Conservation (phyloP, 2,888 invertebrate genomes). For the Vannuccia rotundouncinata region DNA sequence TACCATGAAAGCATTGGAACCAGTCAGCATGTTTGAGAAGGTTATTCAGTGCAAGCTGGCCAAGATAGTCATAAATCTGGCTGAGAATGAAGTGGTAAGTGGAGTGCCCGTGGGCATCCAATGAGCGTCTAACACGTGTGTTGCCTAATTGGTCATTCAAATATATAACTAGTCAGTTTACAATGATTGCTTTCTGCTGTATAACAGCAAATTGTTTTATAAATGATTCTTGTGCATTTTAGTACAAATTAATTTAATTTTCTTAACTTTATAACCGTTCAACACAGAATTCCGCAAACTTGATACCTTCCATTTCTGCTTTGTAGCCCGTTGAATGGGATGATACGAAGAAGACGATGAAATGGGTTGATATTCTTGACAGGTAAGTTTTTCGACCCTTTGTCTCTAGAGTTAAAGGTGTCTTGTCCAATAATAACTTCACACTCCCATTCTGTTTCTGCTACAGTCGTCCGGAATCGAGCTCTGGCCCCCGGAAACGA, state of each 20-base stretch:
- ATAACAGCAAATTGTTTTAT: too few relatives aligned
- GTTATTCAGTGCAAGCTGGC: conserved; percentile 48
- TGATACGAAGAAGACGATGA: conserved; percentile 53
- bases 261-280: too few relatives aligned
- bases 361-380: conserved; percentile 51
- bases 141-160: too few relatives aligned
- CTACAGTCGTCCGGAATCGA: conserved; percentile 37
- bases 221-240: too few relatives aligned
- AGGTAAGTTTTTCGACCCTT: conserved; percentile 13
- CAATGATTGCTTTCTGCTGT: too few relatives aligned
- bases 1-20: conserved; percentile 58
- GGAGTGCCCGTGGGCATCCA: too few relatives aligned
- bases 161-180: too few relatives aligned
- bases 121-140: too few relatives aligned
- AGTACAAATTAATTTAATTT: too few relatives aligned
- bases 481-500: conserved; percentile 47
- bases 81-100: conserved; percentile 45
- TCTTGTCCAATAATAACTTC: not conserved
- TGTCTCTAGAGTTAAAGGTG: not conserved
- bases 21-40: conserved; percentile 48
- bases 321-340: conserved; percentile 54
- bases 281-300: not conserved
- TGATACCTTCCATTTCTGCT: not conserved
- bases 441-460: not conserved
- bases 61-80: conserved; percentile 53